These are phyloP conservation scores for Eutrigla gurnardus DNA, from an alignment of 2,797 vertebrate species.

Conservation along the genomic window DNA sequence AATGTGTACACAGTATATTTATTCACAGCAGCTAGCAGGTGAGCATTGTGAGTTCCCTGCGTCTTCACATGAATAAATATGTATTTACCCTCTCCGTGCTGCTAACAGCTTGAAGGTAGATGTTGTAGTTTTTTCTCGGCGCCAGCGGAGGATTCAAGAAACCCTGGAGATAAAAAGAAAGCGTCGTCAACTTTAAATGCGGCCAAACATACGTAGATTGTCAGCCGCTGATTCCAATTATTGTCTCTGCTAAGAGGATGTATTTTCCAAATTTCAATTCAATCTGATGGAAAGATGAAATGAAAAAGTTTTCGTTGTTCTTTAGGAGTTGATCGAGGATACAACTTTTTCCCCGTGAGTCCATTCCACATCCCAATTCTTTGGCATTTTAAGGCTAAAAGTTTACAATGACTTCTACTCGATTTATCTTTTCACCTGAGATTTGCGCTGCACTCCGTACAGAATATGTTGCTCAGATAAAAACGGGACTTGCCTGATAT, in stretches of 20 bases:
- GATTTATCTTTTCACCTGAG: constrained; percentile 23
- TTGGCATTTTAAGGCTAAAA: background rate
- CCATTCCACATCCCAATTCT: background rate
- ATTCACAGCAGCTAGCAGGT: constrained; percentile 15
- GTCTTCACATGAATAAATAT: constrained; percentile 23
- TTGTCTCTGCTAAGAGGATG: background rate
- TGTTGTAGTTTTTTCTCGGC: constrained; percentile 98
- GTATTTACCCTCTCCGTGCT: constrained; percentile 94
- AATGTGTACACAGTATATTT: constrained; percentile 17
- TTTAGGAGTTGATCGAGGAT: background rate
- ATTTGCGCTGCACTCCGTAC: background rate
- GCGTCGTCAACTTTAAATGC: constrained; percentile 3
- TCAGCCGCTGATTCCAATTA: background rate
- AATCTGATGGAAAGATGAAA: background rate
- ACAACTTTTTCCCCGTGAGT: background rate
- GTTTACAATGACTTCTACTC: constrained; percentile 8
- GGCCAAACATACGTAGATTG: background rate
- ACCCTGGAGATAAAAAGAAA: constrained; percentile 71
- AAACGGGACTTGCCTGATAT: constrained; percentile 83
- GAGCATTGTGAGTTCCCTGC: background rate
- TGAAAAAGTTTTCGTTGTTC: background rate
- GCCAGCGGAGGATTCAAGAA: constrained; percentile 98
- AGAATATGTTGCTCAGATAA: constrained; percentile 20
- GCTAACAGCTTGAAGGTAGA: constrained; percentile 99
- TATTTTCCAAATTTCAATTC: background rate